Evolutionary conservation across 2,113 vertebrate species (phyloP), one percentile per base, ranked within the genome.

Genomic region (Ascaphus truei): DNA sequence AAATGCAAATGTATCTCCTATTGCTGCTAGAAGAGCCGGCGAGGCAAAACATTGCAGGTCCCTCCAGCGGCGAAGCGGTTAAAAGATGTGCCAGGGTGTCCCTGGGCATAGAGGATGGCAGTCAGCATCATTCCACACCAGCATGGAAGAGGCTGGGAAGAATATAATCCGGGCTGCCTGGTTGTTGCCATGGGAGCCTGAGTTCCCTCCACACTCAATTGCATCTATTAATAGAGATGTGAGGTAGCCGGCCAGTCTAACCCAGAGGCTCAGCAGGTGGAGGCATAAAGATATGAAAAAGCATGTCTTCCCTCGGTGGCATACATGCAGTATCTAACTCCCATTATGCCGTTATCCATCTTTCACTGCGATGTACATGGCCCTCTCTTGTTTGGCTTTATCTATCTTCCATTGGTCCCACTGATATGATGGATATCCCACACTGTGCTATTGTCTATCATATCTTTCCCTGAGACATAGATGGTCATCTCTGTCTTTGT

Each of bases 171-270:
- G 65, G 41, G 20, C 37, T 56, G n/a, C 15, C 16, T 34, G 64
- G 48, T 33, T 60, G 81, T 83, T 85, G 73, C 80, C 66, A 84
- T 75, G 75, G 81, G 74, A 85, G 83, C 80, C 26, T 52, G 50
- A 58, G 34, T 73, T 77, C 5, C 36, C 34, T 47, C 37, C 9
- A 26, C 16, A 67, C 30, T 65, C n/a, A 13, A 43, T 52, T 26
- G 29, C 39, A 18, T 34, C 39, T 62, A 57, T 22, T 34, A 64
- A 55, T 63, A 51, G 25, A 68, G 29, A 47, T 25, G 16, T 26
- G 52, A 23, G 9, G 23, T 67, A 25, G 7, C 27, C 3, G 25
- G 36, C 13, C 39, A 7, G 41, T 15, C 15, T 22, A 30, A 12
- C 27, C 29, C 27, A 9, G 20, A 3, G 26, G 26, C 60, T 2